Conservation (phyloP, 1,140 invertebrate species). For the Ceratoteleas bidentatus region DNA sequence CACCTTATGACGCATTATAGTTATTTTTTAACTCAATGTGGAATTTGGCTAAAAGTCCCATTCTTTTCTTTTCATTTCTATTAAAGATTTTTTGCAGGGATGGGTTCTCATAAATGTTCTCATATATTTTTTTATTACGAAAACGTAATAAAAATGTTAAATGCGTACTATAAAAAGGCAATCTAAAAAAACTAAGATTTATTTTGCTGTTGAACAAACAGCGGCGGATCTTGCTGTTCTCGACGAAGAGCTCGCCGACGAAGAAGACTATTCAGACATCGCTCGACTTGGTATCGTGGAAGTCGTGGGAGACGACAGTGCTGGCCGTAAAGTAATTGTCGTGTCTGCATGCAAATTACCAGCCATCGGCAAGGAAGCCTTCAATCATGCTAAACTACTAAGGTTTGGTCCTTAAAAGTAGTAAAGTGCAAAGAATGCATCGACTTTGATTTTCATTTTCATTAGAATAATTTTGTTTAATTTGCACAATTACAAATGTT, state of each 20-base stretch:
- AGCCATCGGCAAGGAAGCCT: conserved; percentile 86
- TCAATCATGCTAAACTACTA: conserved; percentile 91
- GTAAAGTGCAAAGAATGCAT: not conserved
- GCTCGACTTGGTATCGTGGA: conserved; percentile 92
- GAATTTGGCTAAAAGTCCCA: no score
- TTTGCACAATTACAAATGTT: no score
- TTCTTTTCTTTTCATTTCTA: no score
- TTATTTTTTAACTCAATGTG: no score
- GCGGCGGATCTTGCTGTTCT: conserved; percentile 77
- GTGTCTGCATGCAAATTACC: conserved; percentile 97
- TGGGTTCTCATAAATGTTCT: no score
- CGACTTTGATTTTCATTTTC: not conserved
- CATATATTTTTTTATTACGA: no score
- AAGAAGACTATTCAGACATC: conserved; percentile 88
- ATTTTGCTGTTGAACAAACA: conserved; percentile 57
- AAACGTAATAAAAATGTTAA: no score
- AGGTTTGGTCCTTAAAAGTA: conserved; percentile 78
- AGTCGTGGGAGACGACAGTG: conserved; percentile 94
- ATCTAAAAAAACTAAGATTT: not conserved
- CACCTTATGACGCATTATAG: no score
- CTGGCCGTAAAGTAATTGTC: conserved; percentile 96
- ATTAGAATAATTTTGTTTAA: no score
- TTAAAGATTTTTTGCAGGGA: no score
- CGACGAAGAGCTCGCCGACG: conserved; percentile 81
- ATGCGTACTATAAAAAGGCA: not conserved